Evolutionary conservation across 2,888 invertebrate genomes (phyloP), one percentile per base, ranked within the genome.

Genomic region (Drepana falcataria): DNA sequence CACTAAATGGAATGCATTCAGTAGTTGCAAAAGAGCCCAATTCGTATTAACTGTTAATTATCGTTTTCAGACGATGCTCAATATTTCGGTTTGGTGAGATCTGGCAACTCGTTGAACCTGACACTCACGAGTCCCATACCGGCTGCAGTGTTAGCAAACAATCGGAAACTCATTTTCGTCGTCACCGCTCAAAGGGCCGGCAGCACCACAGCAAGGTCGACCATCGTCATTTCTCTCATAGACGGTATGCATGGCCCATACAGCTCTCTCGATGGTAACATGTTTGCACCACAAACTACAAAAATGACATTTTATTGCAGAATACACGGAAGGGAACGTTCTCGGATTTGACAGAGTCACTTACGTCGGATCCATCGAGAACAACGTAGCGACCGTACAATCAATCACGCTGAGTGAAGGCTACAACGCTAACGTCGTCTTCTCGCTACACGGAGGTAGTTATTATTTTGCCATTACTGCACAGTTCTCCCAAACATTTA

Each of bases 281-380:
- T 7, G n/a, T 9, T 2, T 9, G 3, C 2, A 35, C 5, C 9
- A 7, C 9, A 47, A 4, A 35, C 6, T 35, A 21, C 33, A 4
- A 7, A 9, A 21, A 41, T 47, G 9, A 4, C 7, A 48, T 9
- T 47, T 4, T 47, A 6, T 60, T 63, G 35, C 53, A 64, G 67
- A 65, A 35, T 41, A 41, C 47, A 53, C 49, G 7, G 55, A 55
- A 2, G 58, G 53, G 1, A 53, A 53, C 47, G 5, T 58, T 9
- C 62, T 66, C 44, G 63, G 61, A 35, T 66, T 66, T 37, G 62
- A 66, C 35, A 57, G 63, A 47, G 51, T 58, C 34, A 68, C 58
- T n/a, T 73, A 71, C 56, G 34, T 65, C 2, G 75, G 75, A 3
- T 53, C 67, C 2, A 59, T 73, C 4, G 55, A 59, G 35, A 55